phyloP scores from a whole-genome alignment of 2,888 invertebrate species.

The Erebia ligea region DNA sequence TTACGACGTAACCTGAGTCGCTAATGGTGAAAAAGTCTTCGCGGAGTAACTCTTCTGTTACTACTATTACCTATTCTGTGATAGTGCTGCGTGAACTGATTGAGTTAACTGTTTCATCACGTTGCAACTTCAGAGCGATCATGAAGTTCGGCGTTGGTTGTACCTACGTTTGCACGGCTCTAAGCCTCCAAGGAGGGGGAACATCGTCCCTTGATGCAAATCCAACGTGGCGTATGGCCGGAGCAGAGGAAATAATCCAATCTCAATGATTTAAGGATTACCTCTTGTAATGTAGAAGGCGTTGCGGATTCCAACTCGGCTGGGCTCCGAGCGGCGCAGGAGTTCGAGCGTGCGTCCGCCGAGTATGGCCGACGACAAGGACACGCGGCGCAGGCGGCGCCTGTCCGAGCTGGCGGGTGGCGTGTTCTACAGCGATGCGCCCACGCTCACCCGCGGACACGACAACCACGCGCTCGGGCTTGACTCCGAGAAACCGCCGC shows the following conservation, averaged over 20 bases:
- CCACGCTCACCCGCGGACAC: constrained; percentile 56
- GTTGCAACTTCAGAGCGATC: too few relatives aligned
- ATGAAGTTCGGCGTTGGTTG: too few relatives aligned
- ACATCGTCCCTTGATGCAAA: not conserved
- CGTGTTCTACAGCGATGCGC: constrained; percentile 74
- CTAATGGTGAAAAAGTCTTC: too few relatives aligned
- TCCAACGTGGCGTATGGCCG: not conserved
- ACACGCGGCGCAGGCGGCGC: constrained; percentile 71
- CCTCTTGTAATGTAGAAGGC: constrained; percentile 56
- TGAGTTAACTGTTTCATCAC: too few relatives aligned
- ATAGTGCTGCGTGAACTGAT: too few relatives aligned
- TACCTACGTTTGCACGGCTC: too few relatives aligned
- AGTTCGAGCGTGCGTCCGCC: constrained; percentile 76
- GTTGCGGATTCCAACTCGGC: constrained; percentile 63
- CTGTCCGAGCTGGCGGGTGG: constrained; percentile 78
- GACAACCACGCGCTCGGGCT: constrained; percentile 72
- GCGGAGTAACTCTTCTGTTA: too few relatives aligned
- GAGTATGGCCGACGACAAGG: constrained; percentile 69
- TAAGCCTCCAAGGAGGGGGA: too few relatives aligned
- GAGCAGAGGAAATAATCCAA: not conserved
- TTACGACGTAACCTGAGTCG: too few relatives aligned
- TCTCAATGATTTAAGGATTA: not conserved
- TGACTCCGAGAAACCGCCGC: constrained; percentile 65
- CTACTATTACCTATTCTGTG: too few relatives aligned
- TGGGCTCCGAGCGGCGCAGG: constrained; percentile 70